These are phyloP conservation scores for Phoenicopterus ruber DNA, from an alignment of 2,113 vertebrate genomes.

Conservation along the genomic window DNA sequence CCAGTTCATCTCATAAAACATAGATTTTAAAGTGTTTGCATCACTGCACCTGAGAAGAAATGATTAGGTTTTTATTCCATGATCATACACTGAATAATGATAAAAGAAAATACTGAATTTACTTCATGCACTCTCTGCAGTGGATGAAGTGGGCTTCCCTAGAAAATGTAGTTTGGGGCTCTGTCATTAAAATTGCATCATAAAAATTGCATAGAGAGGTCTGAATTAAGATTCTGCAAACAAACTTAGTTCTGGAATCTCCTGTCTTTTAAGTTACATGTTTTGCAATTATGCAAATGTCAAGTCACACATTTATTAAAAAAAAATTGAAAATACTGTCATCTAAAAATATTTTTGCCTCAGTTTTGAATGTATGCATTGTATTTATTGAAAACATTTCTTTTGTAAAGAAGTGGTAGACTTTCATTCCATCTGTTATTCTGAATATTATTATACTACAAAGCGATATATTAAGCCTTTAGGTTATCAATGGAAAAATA, in stretches of 20 bases:
- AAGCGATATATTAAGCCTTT: neutral
- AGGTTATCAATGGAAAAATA: neutral
- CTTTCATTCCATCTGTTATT: neutral
- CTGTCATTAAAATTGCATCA: neutral
- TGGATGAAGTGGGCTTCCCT: neutral
- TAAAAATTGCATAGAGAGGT: neutral
- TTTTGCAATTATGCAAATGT: neutral
- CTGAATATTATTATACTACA: neutral
- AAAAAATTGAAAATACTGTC: neutral
- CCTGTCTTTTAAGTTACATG: neutral
- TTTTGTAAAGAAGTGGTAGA: neutral
- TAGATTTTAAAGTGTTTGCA: neutral
- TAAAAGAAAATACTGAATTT: neutral
- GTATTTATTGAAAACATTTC: neutral
- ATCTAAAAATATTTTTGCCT: neutral
- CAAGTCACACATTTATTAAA: neutral
- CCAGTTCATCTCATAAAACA: neutral
- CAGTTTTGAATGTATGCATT: neutral
- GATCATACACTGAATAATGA: neutral
- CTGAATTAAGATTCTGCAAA: neutral
- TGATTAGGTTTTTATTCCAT: neutral
- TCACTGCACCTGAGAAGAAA: neutral
- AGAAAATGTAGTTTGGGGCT: neutral
- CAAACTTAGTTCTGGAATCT: neutral
- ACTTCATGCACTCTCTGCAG: neutral